Evolutionary conservation across 37 sponge, comb jelly and placozoan genomes (phyloP), one percentile per base, ranked within the genome.

Genomic region (Crambe crambe): DNA sequence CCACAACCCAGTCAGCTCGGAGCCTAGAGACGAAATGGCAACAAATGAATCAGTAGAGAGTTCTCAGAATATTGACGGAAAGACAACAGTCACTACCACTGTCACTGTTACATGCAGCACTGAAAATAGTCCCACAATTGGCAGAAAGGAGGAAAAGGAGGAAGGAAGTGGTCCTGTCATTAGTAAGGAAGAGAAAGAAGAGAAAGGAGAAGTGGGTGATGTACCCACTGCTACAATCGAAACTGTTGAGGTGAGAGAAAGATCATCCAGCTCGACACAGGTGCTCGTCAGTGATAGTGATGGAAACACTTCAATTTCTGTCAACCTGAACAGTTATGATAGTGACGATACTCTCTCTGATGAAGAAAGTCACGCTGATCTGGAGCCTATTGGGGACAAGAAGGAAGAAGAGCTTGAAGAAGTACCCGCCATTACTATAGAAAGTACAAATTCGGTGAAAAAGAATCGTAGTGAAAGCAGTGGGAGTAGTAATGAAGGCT

Each of bases 281-380:
- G 66, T 65, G 3, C 35, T 65, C 17, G 31, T 65, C 17, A 58
- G 25, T 2, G 66, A 65, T 30, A 2, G 30, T 6, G 66, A 65
- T 18, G 35, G 31, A 20, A 60, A 9, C 61, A 4, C 17, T 17
- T 3, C 32, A 65, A 5, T 65, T 8, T 65, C 66, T 65, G 15
- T 65, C 2, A 18, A 65, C 2, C 34, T 65, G 3, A 9, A 65
- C 35, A 17, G 31, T 32, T 60, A 25, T 25, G 66, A 65, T 5
- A 65, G 35, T 65, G 66, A 65, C 10, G 66, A 65, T 65, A 65
- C 66, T 31, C 15, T 65, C 32, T 65, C 66, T 8, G 66, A 9
- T 30, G 66, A 18, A 2, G 66, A 65, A 3, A 65, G 66, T 30
- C 27, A 31, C 35, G 3, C 35, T 31, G 66, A 65, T 43, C 21